These are phyloP conservation scores for Ceratoteleas bidentatus DNA, from an alignment of 1,140 invertebrate genomes.

Conservation along the genomic window DNA sequence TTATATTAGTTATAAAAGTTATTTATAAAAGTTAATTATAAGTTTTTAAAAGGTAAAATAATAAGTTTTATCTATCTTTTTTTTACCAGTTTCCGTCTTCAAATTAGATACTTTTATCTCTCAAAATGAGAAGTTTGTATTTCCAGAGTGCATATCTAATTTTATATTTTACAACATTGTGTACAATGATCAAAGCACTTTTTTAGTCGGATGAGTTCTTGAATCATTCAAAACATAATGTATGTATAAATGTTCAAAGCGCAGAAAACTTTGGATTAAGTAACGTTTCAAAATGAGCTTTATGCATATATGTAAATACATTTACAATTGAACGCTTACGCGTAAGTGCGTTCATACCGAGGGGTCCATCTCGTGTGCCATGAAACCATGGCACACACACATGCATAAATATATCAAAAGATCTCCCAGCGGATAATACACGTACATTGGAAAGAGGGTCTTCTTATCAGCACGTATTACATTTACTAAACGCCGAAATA, in stretches of 20 bases:
- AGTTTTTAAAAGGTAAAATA: too few species aligned
- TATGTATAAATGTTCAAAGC: conserved; percentile 22
- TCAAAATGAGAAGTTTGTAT: too few species aligned
- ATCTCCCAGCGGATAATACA: conserved; percentile 54
- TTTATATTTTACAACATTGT: too few species aligned
- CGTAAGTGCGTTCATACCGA: conserved; percentile 45
- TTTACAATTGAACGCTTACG: conserved; percentile 40
- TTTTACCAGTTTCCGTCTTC: too few species aligned
- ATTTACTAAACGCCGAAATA: conserved; percentile 77
- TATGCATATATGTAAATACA: conserved; percentile 35
- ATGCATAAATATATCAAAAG: conserved; percentile 52
- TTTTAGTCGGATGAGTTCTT: too few species aligned
- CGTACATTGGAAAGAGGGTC: conserved; percentile 47
- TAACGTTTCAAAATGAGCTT: conserved; percentile 39
- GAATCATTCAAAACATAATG: conserved; percentile 10
- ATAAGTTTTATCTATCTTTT: too few species aligned
- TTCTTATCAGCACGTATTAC: conserved; percentile 73
- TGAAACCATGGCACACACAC: conserved; percentile 40
- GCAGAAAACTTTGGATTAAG: conserved; percentile 11
- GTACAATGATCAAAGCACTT: too few species aligned
- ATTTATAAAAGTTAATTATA: too few species aligned
- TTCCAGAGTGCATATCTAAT: too few species aligned
- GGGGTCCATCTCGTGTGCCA: conserved; percentile 39
- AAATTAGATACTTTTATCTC: too few species aligned
- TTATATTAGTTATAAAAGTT: too few species aligned